phyloP scores from a whole-genome alignment of 2,888 invertebrate species.

The Tetranychus piercei region DNA sequence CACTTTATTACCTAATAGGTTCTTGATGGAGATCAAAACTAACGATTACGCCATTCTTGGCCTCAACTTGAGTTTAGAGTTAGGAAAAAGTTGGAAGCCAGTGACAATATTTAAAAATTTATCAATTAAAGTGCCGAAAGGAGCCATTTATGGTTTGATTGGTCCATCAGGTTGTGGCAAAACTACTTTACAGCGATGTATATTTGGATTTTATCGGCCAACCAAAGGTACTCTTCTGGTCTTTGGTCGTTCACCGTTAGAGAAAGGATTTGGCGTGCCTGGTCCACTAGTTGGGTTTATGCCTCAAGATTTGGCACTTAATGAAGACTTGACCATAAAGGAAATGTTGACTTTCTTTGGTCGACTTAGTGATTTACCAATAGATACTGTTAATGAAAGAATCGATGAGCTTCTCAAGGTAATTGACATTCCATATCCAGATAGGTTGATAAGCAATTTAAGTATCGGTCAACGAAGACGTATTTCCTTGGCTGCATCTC shows the following conservation, averaged over 20 bases:
- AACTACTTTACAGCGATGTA: constrained; percentile 4
- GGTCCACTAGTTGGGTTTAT: constrained; percentile 13
- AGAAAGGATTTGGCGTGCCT: background rate
- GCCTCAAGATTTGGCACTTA: constrained; percentile 20
- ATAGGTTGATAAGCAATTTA: background rate
- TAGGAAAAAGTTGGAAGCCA: background rate
- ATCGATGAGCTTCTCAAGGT: constrained; percentile 5
- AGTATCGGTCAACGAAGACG: constrained; percentile 74
- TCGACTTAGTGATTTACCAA: constrained; percentile 2
- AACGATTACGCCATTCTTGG: constrained; percentile 5
- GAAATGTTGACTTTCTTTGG: constrained; percentile 18
- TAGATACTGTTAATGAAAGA: background rate
- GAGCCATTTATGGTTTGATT: background rate
- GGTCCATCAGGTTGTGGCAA: constrained; percentile 8
- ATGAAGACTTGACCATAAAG: constrained; percentile 16
- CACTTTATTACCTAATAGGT: background rate
- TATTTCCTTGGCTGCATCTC: constrained; percentile 73
- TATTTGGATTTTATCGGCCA: constrained; percentile 5
- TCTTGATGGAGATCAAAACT: background rate
- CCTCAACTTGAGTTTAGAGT: background rate
- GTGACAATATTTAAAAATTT: background rate
- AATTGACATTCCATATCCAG: constrained; percentile 11
- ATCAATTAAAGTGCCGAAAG: background rate
- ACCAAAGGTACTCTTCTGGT: background rate
- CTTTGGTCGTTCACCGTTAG: background rate